phyloP scores from a whole-genome alignment of 2,113 vertebrate species.

The Takifugu flavidus region DNA sequence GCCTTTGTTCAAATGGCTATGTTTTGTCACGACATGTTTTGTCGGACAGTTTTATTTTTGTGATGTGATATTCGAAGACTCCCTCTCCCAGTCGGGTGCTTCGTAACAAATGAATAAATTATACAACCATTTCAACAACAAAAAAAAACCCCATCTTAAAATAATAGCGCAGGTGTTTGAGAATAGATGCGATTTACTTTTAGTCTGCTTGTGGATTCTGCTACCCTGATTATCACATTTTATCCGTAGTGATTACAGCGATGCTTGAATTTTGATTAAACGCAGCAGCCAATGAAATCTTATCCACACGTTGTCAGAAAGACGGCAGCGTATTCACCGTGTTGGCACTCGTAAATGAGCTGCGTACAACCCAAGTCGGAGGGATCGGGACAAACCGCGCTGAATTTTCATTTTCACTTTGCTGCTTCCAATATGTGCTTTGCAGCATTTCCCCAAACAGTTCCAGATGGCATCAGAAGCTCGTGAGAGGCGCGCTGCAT shows the following conservation, averaged over 20 bases:
- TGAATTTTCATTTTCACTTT: conserved; percentile 36
- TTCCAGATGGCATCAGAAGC: conserved; percentile 63
- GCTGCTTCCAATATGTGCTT: conserved; percentile 37
- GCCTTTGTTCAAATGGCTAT: background rate
- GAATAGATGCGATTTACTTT: no score
- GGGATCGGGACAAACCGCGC: conserved; percentile 26
- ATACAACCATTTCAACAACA: conserved; percentile 1
- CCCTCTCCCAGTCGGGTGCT: no score
- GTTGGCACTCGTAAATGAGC: background rate
- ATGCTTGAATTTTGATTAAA: background rate
- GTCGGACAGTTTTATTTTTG: no score
- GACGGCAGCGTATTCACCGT: background rate
- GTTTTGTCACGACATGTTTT: background rate
- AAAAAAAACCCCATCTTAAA: background rate
- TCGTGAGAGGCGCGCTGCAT: conserved; percentile 46
- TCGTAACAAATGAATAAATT: background rate
- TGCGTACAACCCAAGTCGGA: conserved; percentile 1
- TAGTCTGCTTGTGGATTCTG: no score
- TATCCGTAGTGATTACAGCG: background rate
- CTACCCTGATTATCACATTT: background rate
- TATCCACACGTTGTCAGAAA: conserved; percentile 1
- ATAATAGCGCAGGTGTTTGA: no score
- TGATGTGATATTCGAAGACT: no score
- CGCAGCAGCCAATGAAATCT: background rate
- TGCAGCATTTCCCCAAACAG: conserved; percentile 51